Conservation (phyloP, 2,888 invertebrate species). For the Ommatoiulus sabulosus region DNA sequence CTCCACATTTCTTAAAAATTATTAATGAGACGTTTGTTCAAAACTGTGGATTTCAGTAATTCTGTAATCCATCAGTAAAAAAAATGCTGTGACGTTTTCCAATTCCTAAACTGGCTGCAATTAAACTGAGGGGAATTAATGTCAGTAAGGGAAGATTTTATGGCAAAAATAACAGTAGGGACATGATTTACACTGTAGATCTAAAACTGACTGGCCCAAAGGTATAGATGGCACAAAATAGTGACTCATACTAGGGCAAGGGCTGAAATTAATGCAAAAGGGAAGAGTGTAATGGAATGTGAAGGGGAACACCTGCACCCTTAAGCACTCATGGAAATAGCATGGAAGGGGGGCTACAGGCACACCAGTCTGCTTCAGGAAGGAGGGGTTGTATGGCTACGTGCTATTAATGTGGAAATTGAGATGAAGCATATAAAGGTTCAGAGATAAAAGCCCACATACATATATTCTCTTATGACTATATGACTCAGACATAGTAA, state of each 20-base stretch:
- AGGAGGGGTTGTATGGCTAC: background rate
- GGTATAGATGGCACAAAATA: background rate
- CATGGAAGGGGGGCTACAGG: background rate
- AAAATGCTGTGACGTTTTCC: too few species aligned
- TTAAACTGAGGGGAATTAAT: background rate
- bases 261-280: slow-evolving; percentile 10
- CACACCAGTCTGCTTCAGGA: background rate
- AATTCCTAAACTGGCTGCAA: too few species aligned
- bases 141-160: background rate
- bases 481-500: slow-evolving; percentile 10
- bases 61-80: too few species aligned
- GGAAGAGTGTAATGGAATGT: background rate
- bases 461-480: background rate
- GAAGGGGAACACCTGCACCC: slow-evolving; percentile 30
- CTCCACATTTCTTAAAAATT: too few species aligned
- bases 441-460: background rate
- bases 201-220: background rate
- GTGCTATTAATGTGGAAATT: background rate
- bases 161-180: background rate
- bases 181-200: background rate
- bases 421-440: background rate
- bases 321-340: background rate
- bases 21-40: too few species aligned
- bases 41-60: too few species aligned
- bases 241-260: background rate